These are phyloP conservation scores for Enteromius fasciolatus DNA, from an alignment of 2,797 vertebrate species.

Conservation along the genomic window DNA sequence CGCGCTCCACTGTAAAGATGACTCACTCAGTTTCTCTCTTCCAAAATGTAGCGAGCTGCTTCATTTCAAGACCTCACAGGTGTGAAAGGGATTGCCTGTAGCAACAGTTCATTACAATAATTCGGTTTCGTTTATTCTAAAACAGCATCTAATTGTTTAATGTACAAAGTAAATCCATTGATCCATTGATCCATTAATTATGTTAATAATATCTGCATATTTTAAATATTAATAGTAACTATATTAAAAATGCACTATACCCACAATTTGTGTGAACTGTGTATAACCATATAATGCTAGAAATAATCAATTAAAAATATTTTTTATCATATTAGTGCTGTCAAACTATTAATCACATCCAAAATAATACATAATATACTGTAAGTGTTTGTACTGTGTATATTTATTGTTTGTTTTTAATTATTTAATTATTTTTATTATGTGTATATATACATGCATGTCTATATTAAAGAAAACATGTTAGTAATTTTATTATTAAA, in stretches of 20 bases:
- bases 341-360: too few relatives aligned
- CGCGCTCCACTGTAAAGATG: neutral
- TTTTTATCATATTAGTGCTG: too few relatives aligned
- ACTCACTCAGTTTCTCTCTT: neutral
- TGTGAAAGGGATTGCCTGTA: neutral
- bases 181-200: too few relatives aligned
- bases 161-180: neutral
- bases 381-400: too few relatives aligned
- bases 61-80: neutral
- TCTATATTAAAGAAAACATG: too few relatives aligned
- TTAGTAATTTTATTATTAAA: too few relatives aligned
- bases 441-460: too few relatives aligned
- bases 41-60: conserved; percentile 5
- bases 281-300: neutral
- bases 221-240: neutral
- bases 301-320: neutral
- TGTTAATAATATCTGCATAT: neutral
- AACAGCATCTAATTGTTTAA: neutral
- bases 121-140: neutral
- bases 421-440: too few relatives aligned
- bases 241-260: neutral
- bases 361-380: too few relatives aligned
- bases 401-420: too few relatives aligned
- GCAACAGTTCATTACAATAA: neutral
- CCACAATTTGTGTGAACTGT: neutral